Evolutionary conservation across 2,797 vertebrate genomes (phyloP).

Genomic region (Eupleurogrammus muticus): DNA sequence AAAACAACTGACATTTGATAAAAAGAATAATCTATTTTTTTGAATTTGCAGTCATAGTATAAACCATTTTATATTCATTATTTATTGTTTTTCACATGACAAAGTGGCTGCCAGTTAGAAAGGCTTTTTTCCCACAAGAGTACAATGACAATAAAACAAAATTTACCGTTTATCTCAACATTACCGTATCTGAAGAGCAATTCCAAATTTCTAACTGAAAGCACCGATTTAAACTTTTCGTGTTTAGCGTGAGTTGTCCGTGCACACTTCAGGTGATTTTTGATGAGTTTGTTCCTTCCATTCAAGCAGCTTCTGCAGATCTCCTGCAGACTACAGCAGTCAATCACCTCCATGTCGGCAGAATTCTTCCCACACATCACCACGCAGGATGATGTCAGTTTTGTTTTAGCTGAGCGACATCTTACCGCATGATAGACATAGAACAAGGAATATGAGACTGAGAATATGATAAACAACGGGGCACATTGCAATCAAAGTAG

Average conservation of each 20-base stretch:
- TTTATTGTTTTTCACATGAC: not conserved
- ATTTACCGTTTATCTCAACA: slow-evolving; percentile 3
- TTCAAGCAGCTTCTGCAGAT: slow-evolving; percentile 3
- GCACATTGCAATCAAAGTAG: not conserved
- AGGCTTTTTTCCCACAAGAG: slow-evolving; percentile 11
- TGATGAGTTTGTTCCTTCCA: not conserved
- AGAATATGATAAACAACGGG: slow-evolving; percentile 5
- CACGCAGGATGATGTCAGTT: slow-evolving; percentile 11
- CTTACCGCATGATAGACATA: not conserved
- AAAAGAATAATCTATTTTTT: too few species aligned
- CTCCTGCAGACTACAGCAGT: slow-evolving; percentile 19
- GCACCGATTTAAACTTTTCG: slow-evolving; percentile 14
- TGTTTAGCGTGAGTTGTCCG: not conserved
- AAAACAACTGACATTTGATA: not conserved
- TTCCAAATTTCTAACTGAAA: slow-evolving; percentile 6
- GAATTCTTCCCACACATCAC: slow-evolving; percentile 15
- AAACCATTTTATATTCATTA: too few species aligned
- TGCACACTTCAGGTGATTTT: not conserved
- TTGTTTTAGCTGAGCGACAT: not conserved
- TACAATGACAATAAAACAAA: slow-evolving; percentile 13
- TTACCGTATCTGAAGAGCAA: slow-evolving; percentile 7
- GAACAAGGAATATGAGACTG: not conserved
- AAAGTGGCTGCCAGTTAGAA: slow-evolving; percentile 35
- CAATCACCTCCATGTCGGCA: slow-evolving; percentile 5
- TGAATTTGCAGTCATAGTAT: too few species aligned